These are phyloP conservation scores for Thaumatotibia leucotreta DNA, from an alignment of 1,140 invertebrate genomes.

Conservation along the genomic window DNA sequence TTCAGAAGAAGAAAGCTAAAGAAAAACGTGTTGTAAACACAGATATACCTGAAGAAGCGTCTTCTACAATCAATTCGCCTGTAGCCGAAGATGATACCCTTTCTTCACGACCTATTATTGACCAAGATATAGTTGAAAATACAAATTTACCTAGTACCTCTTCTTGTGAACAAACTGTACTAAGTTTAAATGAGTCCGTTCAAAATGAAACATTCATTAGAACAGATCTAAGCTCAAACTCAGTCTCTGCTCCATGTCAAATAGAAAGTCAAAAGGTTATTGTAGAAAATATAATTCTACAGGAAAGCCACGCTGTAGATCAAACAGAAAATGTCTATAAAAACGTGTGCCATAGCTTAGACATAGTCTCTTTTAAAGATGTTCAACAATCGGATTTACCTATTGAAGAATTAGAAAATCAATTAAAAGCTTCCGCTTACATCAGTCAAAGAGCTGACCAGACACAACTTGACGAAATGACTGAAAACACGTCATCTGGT, in stretches of 20 bases:
- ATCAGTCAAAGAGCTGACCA: neutral
- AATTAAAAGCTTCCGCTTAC: slow-evolving; percentile 22
- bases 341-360: neutral
- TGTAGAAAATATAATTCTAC: neutral
- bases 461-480: neutral
- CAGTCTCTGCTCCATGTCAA: neutral
- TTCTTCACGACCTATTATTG: neutral
- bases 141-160: neutral
- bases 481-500: slow-evolving; percentile 1
- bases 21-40: neutral
- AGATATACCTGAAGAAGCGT: neutral
- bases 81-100: neutral
- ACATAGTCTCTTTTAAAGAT: neutral
- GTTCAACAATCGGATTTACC: neutral
- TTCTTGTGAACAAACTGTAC: neutral
- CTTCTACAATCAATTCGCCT: neutral
- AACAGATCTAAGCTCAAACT: neutral
- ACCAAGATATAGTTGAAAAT: neutral
- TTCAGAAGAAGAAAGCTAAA: slow-evolving; percentile 5
- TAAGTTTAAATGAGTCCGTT: neutral
- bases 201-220: neutral
- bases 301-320: neutral
- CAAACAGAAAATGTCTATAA: neutral
- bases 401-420: neutral
- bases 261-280: neutral